Evolutionary conservation across 2,797 vertebrate genomes (phyloP).

Genomic region (Gila robusta): DNA sequence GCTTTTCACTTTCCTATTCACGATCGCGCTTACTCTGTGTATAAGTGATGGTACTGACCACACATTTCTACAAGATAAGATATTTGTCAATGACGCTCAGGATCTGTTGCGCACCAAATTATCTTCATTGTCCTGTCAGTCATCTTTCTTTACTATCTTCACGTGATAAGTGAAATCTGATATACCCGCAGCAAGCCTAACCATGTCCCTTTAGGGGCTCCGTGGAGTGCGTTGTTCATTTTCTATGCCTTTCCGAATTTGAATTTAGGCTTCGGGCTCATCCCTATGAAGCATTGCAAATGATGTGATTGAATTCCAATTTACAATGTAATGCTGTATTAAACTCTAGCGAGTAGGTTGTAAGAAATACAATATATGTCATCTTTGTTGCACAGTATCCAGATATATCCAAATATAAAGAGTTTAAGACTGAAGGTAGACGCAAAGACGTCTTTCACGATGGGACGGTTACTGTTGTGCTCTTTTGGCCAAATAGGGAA

Average conservation of each 20-base stretch:
- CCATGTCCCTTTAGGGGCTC: background rate
- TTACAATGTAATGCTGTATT: background rate
- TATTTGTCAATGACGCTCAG: background rate
- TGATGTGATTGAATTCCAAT: background rate
- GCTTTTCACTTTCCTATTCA: no score
- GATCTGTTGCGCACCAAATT: background rate
- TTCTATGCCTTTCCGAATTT: background rate
- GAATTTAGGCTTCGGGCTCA: background rate
- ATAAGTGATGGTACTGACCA: background rate
- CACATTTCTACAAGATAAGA: slow-evolving; percentile 1
- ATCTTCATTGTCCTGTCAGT: background rate
- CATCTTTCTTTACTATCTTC: background rate
- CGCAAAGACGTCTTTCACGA: background rate
- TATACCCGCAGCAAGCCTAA: background rate
- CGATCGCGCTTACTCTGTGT: no score
- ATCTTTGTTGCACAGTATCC: background rate
- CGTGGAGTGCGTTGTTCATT: background rate
- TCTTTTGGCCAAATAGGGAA: slow-evolving; percentile 67
- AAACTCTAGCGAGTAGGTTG: background rate
- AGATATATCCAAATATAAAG: background rate
- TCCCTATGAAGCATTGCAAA: background rate
- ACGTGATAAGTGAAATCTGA: no score
- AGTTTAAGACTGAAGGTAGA: background rate
- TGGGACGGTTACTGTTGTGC: slow-evolving; percentile 61
- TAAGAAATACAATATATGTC: no score